A percentile compares a stretch with the other conserved stretches of the same genome.
These are phyloP conservation scores for Polydrusus tereticollis DNA, from an alignment of 2,888 invertebrate genomes.

Conservation along the genomic window DNA sequence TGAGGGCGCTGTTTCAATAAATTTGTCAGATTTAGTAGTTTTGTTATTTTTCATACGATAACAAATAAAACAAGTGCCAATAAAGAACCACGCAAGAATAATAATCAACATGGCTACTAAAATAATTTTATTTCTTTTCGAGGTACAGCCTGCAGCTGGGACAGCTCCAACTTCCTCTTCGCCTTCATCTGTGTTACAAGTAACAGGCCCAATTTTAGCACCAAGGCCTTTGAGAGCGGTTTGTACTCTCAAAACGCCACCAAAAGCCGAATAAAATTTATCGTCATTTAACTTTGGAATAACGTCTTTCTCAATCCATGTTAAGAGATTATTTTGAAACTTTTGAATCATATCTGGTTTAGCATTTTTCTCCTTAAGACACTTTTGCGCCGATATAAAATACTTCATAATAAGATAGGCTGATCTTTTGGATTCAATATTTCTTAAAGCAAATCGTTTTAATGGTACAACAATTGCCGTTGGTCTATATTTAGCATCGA, in stretches of 20 bases:
- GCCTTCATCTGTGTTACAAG: slow-evolving; percentile 41
- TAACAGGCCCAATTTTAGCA: slow-evolving; percentile 32
- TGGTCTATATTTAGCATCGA: slow-evolving; percentile 69
- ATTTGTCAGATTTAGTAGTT: slow-evolving; percentile 5
- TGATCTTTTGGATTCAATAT: slow-evolving; percentile 62
- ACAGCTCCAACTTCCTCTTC: slow-evolving; percentile 47
- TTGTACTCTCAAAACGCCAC: slow-evolving; percentile 64
- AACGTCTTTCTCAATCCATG: slow-evolving; percentile 70
- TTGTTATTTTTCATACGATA: slow-evolving; percentile 56
- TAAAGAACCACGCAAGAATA: slow-evolving; percentile 64
- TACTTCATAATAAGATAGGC: slow-evolving; percentile 69
- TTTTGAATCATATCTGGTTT: slow-evolving; percentile 60
- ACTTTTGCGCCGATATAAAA: slow-evolving; percentile 68
- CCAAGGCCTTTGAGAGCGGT: slow-evolving; percentile 61
- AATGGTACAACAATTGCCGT: slow-evolving; percentile 76
- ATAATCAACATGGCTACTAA: slow-evolving; percentile 59
- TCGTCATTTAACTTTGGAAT: slow-evolving; percentile 71
- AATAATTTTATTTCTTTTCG: slow-evolving; percentile 51
- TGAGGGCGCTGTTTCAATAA: slow-evolving; percentile 11
- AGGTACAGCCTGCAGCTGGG: slow-evolving; percentile 39
- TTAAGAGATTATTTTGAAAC: slow-evolving; percentile 70
- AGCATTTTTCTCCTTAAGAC: slow-evolving; percentile 66
- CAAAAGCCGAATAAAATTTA: slow-evolving; percentile 71
- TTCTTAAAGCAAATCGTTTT: slow-evolving; percentile 67
- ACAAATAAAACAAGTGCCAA: slow-evolving; percentile 64